These are phyloP conservation scores for Drosophila rellima DNA, from an alignment of 2,888 invertebrate species.

Conservation along the genomic window DNA sequence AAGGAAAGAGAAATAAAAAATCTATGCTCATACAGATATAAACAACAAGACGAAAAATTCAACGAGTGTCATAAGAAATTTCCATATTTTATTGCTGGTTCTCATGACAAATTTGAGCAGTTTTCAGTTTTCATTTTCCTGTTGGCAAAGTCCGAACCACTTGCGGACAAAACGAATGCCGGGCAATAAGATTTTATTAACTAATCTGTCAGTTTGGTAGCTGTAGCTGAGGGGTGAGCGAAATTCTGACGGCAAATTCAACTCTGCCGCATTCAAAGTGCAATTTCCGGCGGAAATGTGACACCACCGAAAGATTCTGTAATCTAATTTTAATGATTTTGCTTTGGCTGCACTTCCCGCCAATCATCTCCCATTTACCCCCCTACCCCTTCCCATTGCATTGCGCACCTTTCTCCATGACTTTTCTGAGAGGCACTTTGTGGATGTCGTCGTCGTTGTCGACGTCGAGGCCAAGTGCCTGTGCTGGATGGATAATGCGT, in stretches of 20 bases:
- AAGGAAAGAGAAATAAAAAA: constrained; percentile 8
- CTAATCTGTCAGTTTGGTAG: constrained; percentile 75
- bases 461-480: constrained; percentile 61
- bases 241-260: constrained; percentile 36
- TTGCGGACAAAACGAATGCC: constrained; percentile 58
- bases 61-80: constrained; percentile 67
- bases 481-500: constrained; percentile 40
- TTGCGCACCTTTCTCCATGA: neutral
- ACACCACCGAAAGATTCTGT: constrained; percentile 78
- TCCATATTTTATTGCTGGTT: constrained; percentile 71
- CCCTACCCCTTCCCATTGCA: neutral
- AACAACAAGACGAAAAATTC: constrained; percentile 36
- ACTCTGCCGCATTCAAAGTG: constrained; percentile 67
- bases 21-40: constrained; percentile 6
- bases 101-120: constrained; percentile 70
- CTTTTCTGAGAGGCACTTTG: neutral
- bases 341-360: constrained; percentile 59
- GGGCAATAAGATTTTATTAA: constrained; percentile 76
- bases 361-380: neutral
- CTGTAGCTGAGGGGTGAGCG: constrained; percentile 13
- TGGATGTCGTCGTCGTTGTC: neutral
- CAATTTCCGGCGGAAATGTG: constrained; percentile 81
- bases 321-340: constrained; percentile 81
- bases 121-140: constrained; percentile 37
- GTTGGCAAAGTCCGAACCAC: constrained; percentile 33